These are phyloP conservation scores for Falco novaeseelandiae DNA, from an alignment of 2,797 vertebrate species.

Conservation along the genomic window DNA sequence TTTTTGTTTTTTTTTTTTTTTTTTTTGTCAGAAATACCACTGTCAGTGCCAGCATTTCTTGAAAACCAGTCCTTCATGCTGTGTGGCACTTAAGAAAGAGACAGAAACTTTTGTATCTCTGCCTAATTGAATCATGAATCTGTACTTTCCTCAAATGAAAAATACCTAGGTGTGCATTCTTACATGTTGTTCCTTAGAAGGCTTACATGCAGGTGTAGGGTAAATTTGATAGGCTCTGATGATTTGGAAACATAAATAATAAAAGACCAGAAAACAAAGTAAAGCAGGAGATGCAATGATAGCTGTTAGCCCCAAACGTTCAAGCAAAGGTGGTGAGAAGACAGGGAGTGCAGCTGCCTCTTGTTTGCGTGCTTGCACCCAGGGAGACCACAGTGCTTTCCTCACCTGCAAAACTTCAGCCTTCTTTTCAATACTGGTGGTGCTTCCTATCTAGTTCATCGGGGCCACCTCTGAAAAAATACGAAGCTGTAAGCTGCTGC, in stretches of 20 bases:
- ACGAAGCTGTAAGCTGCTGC: not conserved
- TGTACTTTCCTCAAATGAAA: not conserved
- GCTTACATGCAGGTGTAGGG: not conserved
- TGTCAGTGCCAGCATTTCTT: not conserved
- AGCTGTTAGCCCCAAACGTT: not conserved
- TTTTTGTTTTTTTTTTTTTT: not conserved
- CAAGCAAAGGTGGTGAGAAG: not conserved
- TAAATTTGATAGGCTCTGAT: not conserved
- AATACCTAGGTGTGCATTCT: not conserved
- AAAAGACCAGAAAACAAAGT: not conserved
- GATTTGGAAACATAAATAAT: not conserved
- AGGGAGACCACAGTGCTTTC: not conserved
- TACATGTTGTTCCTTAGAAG: not conserved
- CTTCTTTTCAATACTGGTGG: not conserved
- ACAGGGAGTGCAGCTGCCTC: fast-evolving
- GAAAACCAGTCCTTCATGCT: not conserved
- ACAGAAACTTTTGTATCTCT: not conserved
- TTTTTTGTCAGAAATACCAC: not conserved
- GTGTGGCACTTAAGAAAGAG: not conserved
- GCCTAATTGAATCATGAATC: not conserved
- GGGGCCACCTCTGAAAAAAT: not conserved
- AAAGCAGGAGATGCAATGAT: not conserved
- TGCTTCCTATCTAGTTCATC: not conserved
- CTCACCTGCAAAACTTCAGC: not conserved
- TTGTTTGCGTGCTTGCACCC: not conserved